Evolutionary conservation across 2,113 vertebrate species (phyloP).

Genomic region (Mirounga angustirostris): DNA sequence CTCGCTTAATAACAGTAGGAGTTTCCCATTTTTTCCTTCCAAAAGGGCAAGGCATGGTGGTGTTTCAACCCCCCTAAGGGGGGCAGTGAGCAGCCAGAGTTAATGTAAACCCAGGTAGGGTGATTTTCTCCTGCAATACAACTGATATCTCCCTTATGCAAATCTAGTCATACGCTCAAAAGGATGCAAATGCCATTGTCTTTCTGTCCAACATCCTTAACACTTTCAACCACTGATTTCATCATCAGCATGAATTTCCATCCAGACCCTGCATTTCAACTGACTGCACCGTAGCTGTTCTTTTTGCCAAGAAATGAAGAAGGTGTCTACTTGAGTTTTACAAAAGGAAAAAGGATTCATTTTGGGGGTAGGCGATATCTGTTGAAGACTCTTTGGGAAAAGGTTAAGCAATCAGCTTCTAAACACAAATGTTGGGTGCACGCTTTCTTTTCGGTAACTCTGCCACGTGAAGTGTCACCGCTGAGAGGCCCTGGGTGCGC

Average conservation of each 20-base stretch:
- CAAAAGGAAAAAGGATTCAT: slow-evolving; percentile 61
- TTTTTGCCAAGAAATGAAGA: slow-evolving; percentile 45
- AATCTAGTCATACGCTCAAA: slow-evolving; percentile 41
- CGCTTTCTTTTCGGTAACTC: not conserved
- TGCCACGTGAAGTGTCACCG: not conserved
- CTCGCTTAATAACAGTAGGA: slow-evolving; percentile 12
- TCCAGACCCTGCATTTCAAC: slow-evolving; percentile 44
- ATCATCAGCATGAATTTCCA: slow-evolving; percentile 70
- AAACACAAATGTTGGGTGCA: not conserved
- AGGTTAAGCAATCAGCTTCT: slow-evolving; percentile 59
- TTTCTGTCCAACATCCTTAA: slow-evolving; percentile 54
- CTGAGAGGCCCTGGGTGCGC: not conserved
- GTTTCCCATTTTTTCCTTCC: slow-evolving; percentile 47
- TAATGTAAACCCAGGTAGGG: slow-evolving; percentile 26
- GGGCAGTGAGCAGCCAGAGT: not conserved
- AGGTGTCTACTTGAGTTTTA: slow-evolving; percentile 34
- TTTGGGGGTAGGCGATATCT: slow-evolving; percentile 41
- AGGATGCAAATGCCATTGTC: slow-evolving; percentile 63
- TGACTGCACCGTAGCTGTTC: slow-evolving; percentile 15
- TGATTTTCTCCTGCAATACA: slow-evolving; percentile 64
- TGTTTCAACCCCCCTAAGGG: not conserved
- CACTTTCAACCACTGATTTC: slow-evolving; percentile 47
- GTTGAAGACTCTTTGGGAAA: slow-evolving; percentile 57
- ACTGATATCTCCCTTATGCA: slow-evolving; percentile 75
- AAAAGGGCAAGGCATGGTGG: slow-evolving; percentile 29